phyloP scores from a whole-genome alignment of 2,797 vertebrate species.

The Decapterus maruadsi region DNA sequence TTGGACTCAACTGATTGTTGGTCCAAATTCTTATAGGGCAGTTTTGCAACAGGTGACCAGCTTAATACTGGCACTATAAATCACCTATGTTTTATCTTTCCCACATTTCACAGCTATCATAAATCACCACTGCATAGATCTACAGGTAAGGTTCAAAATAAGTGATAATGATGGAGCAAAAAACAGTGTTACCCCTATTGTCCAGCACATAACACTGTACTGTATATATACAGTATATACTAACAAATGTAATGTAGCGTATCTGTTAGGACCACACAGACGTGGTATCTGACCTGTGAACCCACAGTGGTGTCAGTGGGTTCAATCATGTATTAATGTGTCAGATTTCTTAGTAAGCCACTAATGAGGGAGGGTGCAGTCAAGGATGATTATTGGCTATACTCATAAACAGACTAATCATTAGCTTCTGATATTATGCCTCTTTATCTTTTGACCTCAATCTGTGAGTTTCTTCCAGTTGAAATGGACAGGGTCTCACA shows the following conservation, averaged over 20 bases:
- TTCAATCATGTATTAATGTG: conserved; percentile 15
- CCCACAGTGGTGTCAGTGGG: no score
- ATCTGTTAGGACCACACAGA: neutral
- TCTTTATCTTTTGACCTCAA: conserved; percentile 40
- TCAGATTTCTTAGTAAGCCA: conserved; percentile 30
- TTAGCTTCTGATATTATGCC: conserved; percentile 49
- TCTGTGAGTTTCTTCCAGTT: neutral
- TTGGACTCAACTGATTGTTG: conserved; percentile 2
- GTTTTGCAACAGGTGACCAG: conserved; percentile 20
- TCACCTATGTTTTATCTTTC: conserved; percentile 49
- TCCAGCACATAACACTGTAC: neutral
- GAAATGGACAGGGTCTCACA: neutral
- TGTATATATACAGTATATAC: no score
- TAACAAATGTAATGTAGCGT: no score
- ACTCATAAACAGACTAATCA: conserved; percentile 63
- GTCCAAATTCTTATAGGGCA: neutral
- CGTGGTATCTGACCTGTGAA: no score
- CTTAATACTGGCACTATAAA: conserved; percentile 56
- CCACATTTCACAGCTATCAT: conserved; percentile 39
- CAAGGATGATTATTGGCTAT: conserved; percentile 18
- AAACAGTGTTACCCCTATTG: neutral
- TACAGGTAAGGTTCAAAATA: conserved; percentile 17
- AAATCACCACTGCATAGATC: conserved; percentile 29
- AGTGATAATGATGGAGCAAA: conserved; percentile 17
- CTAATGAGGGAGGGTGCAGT: conserved; percentile 14